Evolutionary conservation across 1,140 invertebrate species (phyloP).

Genomic region (Platyscapa corneri): DNA sequence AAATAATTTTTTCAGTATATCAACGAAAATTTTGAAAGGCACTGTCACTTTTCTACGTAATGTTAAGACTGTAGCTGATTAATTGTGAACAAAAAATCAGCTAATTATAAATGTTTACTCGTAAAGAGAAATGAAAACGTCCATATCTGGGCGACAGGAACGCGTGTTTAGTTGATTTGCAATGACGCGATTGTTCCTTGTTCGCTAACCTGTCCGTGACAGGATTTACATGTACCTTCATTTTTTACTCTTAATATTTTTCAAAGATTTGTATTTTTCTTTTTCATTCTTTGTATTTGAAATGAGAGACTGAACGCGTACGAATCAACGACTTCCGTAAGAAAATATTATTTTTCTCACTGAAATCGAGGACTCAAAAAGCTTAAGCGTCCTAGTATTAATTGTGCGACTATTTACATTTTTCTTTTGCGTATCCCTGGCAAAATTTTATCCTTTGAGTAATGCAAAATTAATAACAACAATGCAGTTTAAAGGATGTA

Average conservation of each 20-base stretch:
- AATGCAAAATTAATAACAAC: not conserved
- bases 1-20: not conserved
- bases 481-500: not conserved
- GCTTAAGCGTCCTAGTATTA: constrained; percentile 49
- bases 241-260: constrained; percentile 40
- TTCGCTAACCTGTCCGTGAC: constrained; percentile 43
- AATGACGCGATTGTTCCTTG: constrained; percentile 29
- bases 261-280: constrained; percentile 22
- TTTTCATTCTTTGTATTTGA: constrained; percentile 43
- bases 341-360: not conserved
- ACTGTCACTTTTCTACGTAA: constrained; percentile 14
- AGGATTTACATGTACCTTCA: constrained; percentile 47
- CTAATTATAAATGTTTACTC: constrained; percentile 17
- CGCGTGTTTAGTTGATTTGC: constrained; percentile 24
- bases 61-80: not conserved
- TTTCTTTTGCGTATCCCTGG: constrained; percentile 20
- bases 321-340: constrained; percentile 7
- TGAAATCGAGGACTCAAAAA: constrained; percentile 24
- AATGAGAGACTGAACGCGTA: constrained; percentile 49
- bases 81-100: not conserved
- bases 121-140: constrained; percentile 38
- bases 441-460: constrained; percentile 2
- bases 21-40: not conserved
- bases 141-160: constrained; percentile 36
- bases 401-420: constrained; percentile 45